Evolutionary conservation across 2,888 invertebrate genomes (phyloP).

Genomic region (Hyles lineata): DNA sequence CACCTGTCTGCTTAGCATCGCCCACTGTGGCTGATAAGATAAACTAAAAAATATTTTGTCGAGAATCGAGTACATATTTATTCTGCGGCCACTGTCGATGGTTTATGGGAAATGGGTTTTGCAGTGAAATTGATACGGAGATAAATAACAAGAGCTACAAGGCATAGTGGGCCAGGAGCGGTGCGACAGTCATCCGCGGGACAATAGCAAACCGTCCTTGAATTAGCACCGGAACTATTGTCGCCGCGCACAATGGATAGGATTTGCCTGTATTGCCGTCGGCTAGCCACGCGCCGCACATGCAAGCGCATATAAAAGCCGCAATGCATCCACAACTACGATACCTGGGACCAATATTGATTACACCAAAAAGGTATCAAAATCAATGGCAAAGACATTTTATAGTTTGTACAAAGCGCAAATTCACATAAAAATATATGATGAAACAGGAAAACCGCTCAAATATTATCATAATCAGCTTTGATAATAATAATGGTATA

Average conservation of each 20-base stretch:
- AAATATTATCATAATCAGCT: background rate
- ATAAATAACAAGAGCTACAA: slow-evolving; percentile 12
- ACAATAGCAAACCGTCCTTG: slow-evolving; percentile 77
- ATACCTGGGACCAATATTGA: background rate
- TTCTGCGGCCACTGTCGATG: background rate
- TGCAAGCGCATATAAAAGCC: slow-evolving; percentile 57
- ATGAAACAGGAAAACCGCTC: background rate
- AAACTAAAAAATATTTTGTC: background rate
- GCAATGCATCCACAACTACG: slow-evolving; percentile 35
- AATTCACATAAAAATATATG: background rate
- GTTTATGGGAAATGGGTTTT: slow-evolving; percentile 47
- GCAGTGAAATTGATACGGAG: background rate
- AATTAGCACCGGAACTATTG: slow-evolving; percentile 80
- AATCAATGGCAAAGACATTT: background rate
- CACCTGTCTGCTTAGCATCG: background rate
- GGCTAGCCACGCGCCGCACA: slow-evolving; percentile 59
- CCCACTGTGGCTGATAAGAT: slow-evolving; percentile 4
- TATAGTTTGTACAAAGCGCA: background rate
- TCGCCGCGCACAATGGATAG: slow-evolving; percentile 75
- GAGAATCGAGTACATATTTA: background rate
- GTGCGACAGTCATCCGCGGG: slow-evolving; percentile 51
- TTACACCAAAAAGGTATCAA: background rate
- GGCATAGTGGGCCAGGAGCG: background rate
- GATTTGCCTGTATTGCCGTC: slow-evolving; percentile 71
- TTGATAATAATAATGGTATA: no score